Conservation (phyloP, 2,888 invertebrate genomes). For the Cordylochernes scorpioides region DNA sequence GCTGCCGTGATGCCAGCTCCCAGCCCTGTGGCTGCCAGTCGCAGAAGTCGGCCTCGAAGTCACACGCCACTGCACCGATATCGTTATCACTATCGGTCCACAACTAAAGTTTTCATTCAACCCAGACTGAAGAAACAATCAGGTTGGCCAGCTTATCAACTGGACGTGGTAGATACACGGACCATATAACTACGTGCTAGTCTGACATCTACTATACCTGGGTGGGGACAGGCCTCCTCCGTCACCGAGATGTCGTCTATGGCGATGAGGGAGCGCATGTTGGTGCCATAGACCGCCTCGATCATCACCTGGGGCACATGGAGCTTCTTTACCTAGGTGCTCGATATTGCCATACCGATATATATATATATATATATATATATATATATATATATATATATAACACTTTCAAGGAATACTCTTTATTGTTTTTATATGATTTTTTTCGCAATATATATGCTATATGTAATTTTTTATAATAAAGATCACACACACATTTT, state of each 20-base stretch:
- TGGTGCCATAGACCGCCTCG: slow-evolving; percentile 7
- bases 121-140: background rate
- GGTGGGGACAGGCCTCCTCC: slow-evolving; percentile 7
- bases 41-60: slow-evolving; percentile 10
- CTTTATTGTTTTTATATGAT: too few species aligned
- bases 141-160: background rate
- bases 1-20: slow-evolving; percentile 3
- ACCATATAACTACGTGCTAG: background rate
- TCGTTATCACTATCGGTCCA: background rate
- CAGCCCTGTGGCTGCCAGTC: slow-evolving; percentile 5
- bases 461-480: too few species aligned
- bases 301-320: slow-evolving; percentile 5
- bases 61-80: slow-evolving; percentile 8
- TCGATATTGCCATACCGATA: too few species aligned
- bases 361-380: too few species aligned
- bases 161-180: background rate
- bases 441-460: too few species aligned
- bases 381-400: too few species aligned
- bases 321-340: too few species aligned
- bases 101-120: background rate
- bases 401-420: too few species aligned
- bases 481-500: too few species aligned
- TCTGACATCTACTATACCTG: slow-evolving; percentile 3
- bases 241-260: slow-evolving; percentile 7
- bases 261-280: slow-evolving; percentile 6